Conservation (phyloP, 1,140 invertebrate species). For the Drosophila sp. region DNA sequence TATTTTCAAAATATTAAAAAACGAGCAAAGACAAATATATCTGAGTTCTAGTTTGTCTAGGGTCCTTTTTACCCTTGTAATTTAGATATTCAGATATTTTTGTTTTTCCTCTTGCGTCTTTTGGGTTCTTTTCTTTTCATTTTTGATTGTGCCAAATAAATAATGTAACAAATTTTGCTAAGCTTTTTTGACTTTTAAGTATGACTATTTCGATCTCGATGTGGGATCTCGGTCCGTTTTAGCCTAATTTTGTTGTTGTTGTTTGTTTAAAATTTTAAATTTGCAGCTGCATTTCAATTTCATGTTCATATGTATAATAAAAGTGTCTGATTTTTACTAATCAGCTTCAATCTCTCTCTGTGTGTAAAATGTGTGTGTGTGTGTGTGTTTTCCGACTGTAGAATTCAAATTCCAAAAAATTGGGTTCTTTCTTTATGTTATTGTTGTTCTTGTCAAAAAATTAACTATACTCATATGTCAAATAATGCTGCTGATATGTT, state of each 20-base stretch:
- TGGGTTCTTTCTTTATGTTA: conserved; percentile 16
- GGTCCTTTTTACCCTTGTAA: neutral
- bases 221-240: conserved; percentile 10
- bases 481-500: conserved; percentile 77
- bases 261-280: neutral
- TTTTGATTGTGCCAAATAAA: neutral
- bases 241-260: neutral
- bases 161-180: conserved; percentile 6
- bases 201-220: conserved; percentile 6
- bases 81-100: neutral
- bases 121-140: neutral
- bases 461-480: conserved; percentile 57
- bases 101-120: neutral
- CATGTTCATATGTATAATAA: neutral
- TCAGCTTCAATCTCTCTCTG: neutral
- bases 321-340: neutral
- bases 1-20: too few relatives aligned
- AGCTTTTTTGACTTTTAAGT: neutral
- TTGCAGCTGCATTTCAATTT: conserved; percentile 9
- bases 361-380: neutral
- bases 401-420: neutral
- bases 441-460: conserved; percentile 8
- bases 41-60: neutral
- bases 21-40: neutral
- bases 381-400: neutral